Conservation (phyloP, 2,888 invertebrate species). For the Ctena decussata region DNA sequence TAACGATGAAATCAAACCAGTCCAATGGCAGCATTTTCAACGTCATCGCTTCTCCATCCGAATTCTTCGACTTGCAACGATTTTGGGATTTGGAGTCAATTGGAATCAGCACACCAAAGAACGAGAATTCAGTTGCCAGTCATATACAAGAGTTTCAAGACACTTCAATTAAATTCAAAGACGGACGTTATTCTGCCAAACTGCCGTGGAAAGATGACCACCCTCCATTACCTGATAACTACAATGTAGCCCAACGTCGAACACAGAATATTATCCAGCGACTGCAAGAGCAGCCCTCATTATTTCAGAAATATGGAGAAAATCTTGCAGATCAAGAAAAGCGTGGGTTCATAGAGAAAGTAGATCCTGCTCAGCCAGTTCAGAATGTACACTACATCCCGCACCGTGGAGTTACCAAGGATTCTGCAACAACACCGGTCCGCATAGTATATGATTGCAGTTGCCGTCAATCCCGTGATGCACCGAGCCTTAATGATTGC, state of each 20-base stretch:
- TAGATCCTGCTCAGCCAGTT: background rate
- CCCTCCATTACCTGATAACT: conserved; percentile 15
- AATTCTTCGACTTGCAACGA: conserved; percentile 4
- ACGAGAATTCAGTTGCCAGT: background rate
- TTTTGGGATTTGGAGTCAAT: conserved; percentile 50
- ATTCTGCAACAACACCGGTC: conserved; percentile 48
- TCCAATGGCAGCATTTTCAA: too few relatives aligned
- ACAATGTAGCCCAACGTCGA: conserved; percentile 8
- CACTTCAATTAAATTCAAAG: conserved; percentile 9
- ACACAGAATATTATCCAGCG: conserved; percentile 18
- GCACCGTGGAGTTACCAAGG: conserved; percentile 37
- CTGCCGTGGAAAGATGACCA: conserved; percentile 39
- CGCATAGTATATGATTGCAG: conserved; percentile 49
- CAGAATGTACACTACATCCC: conserved; percentile 33
- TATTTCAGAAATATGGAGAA: conserved; percentile 26
- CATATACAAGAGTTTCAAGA: background rate
- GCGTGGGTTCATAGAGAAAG: conserved; percentile 28
- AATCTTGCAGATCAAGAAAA: conserved; percentile 18
- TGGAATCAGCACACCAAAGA: conserved; percentile 12
- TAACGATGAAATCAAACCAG: too few relatives aligned
- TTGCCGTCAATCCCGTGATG: conserved; percentile 13
- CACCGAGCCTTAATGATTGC: conserved; percentile 59
- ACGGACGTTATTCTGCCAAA: conserved; percentile 28
- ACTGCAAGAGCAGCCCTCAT: conserved; percentile 1
- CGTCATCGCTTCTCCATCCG: too few relatives aligned